These are phyloP conservation scores for Acropternis orthonyx DNA, from an alignment of 2,797 vertebrate species.

Conservation along the genomic window DNA sequence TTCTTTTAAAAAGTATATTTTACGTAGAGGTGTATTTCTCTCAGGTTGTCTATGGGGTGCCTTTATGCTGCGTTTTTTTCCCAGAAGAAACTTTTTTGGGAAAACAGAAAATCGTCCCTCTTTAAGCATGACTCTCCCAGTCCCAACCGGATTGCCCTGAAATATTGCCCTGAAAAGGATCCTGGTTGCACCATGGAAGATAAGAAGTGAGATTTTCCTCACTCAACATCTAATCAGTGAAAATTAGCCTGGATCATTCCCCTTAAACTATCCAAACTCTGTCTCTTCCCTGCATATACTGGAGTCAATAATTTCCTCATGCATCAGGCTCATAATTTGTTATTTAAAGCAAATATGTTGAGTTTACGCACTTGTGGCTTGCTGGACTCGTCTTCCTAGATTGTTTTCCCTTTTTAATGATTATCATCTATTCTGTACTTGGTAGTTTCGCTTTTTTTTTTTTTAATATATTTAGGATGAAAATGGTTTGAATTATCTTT, in stretches of 20 bases:
- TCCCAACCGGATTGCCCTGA: not conserved
- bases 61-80: accelerated
- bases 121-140: accelerated
- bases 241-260: not conserved
- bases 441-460: not conserved
- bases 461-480: not conserved
- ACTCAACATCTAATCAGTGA: not conserved
- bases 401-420: not conserved
- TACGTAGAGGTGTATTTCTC: not conserved
- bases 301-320: not conserved
- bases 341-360: not conserved
- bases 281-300: not conserved
- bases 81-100: not conserved
- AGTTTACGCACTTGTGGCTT: not conserved
- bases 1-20: not conserved
- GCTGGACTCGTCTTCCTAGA: not conserved
- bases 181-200: not conserved
- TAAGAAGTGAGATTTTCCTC: not conserved
- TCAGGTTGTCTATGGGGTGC: not conserved
- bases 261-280: not conserved
- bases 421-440: not conserved
- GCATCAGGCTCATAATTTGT: not conserved
- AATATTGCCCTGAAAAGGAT: not conserved
- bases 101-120: not conserved
- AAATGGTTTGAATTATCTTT: not conserved